phyloP scores from a whole-genome alignment of 2,113 vertebrate genomes.

The Cepphus grylle region DNA sequence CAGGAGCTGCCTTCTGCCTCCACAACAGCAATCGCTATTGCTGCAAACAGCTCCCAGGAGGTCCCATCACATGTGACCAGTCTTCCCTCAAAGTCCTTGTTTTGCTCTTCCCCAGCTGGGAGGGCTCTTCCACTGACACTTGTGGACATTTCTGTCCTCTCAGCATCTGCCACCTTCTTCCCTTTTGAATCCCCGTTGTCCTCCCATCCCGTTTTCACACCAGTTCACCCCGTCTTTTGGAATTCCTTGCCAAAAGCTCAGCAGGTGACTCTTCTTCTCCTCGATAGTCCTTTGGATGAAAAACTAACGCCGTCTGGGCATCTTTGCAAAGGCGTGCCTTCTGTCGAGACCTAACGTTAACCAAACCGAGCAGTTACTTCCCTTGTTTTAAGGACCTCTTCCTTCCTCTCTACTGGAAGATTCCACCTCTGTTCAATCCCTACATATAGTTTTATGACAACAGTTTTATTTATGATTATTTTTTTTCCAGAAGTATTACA shows the following conservation, averaged over 20 bases:
- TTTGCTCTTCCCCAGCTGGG: neutral
- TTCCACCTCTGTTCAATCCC: neutral
- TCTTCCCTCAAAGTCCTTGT: neutral
- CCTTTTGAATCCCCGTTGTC: too few relatives aligned
- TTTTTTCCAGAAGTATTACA: neutral
- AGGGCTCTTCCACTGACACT: neutral
- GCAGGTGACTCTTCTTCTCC: neutral
- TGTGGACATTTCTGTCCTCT: neutral
- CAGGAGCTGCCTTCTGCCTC: neutral
- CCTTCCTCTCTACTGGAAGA: neutral
- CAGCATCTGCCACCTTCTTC: neutral
- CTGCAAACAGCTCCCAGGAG: neutral
- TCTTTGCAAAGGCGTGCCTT: neutral
- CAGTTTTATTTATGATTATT: neutral
- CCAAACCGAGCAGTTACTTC: neutral
- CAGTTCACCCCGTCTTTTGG: neutral
- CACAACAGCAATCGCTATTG: neutral
- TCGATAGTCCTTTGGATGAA: neutral
- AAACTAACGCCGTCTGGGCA: neutral
- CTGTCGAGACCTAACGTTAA: neutral
- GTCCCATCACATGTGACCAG: fast-evolving
- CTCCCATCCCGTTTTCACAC: neutral
- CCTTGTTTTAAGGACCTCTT: neutral
- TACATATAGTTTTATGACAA: neutral
- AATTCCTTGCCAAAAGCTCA: neutral